Base-by-base conservation (phyloP, 2,113 vertebrate genomes). In the Gymnorhina tibicen region DNA sequence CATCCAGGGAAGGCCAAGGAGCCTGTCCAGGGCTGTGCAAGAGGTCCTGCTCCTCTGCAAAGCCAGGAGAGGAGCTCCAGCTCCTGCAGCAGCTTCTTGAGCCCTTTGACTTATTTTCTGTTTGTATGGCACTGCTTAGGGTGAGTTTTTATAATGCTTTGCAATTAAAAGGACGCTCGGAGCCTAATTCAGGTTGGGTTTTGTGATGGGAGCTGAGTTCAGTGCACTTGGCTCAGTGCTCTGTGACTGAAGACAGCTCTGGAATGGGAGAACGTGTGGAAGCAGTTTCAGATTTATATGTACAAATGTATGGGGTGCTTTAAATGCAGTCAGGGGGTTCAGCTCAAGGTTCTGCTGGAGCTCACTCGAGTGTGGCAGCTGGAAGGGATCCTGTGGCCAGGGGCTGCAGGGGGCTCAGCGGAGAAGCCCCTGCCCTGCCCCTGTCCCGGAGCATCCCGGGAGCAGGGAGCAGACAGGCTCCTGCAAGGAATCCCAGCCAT, bases 21-120 rank as follows among this genome's bases (percentile, higher is more conserved):
- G 42, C 41, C 20, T 2, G 0, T 4, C 16, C 53, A 20, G 80
- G 56, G 24, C 30, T 22, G 5, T 1, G 55, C 17, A 26, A 4
- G 28, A 39, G 53, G 9, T 22, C 9, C 1, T 23, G 1, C 30
- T 9, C 22, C 49, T 32, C 73, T 18, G n/a, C 33, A 33, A 20
- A 37, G 17, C 64, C 55, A 6, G 20, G 22, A 49, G 28, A 6
- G 3, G 4, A 13, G 41, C 49, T 35, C 13, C 15, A 3, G 10
- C 68, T 53, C 49, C 52, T 28, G 50, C 33, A 32, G 44, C 46
- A 0, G 37, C 69, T 73, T 26, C 53, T 27, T 13, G 10, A 59
- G 67, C 33, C 50, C 11, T 42, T 85, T 44, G 4, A 9, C 42
- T 41, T 30, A 1, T 55, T 67, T 41, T 20, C 47, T 46, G 21